A percentile compares a stretch with the other conserved stretches of the same genome.
Conservation (phyloP, 1,140 invertebrate genomes). For the Euwallacea similis region DNA sequence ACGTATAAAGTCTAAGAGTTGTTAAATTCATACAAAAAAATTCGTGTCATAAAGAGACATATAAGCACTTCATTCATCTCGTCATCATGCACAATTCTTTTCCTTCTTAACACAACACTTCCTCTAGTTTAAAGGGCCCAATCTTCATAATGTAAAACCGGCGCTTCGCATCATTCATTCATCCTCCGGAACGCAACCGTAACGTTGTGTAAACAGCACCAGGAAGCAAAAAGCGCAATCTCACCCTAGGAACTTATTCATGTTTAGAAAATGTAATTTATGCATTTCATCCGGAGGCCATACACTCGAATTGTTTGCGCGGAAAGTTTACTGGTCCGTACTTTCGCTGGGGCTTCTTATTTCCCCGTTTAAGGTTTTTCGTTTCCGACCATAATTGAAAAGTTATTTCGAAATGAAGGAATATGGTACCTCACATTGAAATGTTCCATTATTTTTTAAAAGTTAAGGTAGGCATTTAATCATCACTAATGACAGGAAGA, state of each 20-base stretch:
- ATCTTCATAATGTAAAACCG: no score
- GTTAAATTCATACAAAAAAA: no score
- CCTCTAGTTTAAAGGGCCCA: no score
- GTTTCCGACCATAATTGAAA: constrained; percentile 8
- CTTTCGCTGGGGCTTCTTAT: constrained; percentile 8
- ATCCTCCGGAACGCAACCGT: not conserved
- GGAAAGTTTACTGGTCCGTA: constrained; percentile 41
- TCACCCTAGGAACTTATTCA: constrained; percentile 40
- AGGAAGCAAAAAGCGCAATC: constrained; percentile 35
- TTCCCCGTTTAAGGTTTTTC: constrained; percentile 12
- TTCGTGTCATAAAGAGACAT: no score
- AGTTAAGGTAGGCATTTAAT: no score
- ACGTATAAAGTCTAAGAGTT: no score
- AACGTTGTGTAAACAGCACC: not conserved
- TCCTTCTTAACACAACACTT: no score
- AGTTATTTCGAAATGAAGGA: not conserved
- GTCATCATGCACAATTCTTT: no score
- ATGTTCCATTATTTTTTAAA: no score
- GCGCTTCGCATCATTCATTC: not conserved
- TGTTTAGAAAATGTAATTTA: constrained; percentile 46
- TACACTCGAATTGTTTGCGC: constrained; percentile 43
- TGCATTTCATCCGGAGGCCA: constrained; percentile 44
- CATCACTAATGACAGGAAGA: no score
- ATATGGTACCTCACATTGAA: not conserved
- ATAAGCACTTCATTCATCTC: no score